These are phyloP conservation scores for Bombus waltoni DNA, from an alignment of 1,140 invertebrate genomes.

Conservation along the genomic window DNA sequence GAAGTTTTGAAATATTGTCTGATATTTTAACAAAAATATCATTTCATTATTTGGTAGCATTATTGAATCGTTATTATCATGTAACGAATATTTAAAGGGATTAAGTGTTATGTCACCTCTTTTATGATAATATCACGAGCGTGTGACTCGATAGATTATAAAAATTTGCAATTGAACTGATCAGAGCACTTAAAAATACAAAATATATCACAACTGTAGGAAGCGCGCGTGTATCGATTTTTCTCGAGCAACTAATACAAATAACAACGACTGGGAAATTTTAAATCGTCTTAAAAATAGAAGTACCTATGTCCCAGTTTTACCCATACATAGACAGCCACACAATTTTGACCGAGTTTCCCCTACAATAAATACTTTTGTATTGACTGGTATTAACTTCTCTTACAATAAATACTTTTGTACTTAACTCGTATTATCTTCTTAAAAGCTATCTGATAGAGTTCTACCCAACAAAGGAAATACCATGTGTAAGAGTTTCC, in stretches of 20 bases:
- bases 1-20: neutral
- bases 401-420: too few relatives aligned
- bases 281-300: neutral
- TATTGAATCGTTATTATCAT: too few relatives aligned
- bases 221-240: neutral
- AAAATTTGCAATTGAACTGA: too few relatives aligned
- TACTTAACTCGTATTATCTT: too few relatives aligned
- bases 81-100: too few relatives aligned
- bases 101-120: too few relatives aligned
- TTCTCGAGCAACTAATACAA: neutral
- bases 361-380: neutral
- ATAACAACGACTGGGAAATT: neutral
- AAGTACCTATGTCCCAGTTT: neutral
- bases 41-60: too few relatives aligned
- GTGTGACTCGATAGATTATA: too few relatives aligned
- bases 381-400: neutral
- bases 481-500: neutral
- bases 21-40: neutral
- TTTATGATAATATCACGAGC: too few relatives aligned
- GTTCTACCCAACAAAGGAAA: too few relatives aligned
- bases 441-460: too few relatives aligned
- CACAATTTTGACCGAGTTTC: neutral
- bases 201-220: neutral
- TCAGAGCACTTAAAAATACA: neutral
- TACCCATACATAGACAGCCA: neutral